Conservation (phyloP, 2,888 invertebrate genomes). For the Xanthostigma xanthostigma region DNA sequence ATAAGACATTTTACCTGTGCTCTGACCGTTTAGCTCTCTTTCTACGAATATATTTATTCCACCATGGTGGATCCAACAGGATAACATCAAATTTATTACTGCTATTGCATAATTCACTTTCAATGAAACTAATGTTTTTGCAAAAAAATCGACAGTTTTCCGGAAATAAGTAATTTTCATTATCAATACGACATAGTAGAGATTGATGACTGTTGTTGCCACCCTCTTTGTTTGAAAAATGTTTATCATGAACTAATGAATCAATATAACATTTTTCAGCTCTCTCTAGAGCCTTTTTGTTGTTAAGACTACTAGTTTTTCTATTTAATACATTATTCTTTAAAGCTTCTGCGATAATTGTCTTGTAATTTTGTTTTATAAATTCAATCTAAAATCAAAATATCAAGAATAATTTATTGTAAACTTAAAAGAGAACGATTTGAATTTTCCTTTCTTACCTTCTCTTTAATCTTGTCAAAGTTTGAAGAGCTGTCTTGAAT, state of each 20-base stretch:
- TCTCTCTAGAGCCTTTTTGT: conserved; percentile 23
- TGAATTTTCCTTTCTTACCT: conserved; percentile 13
- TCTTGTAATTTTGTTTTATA: conserved; percentile 14
- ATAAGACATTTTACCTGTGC: conserved; percentile 34
- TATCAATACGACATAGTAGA: conserved; percentile 32
- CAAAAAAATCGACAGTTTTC: conserved; percentile 48
- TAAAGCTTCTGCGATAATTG: conserved; percentile 12
- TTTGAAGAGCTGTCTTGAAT: conserved; percentile 16
- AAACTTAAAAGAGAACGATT: no score
- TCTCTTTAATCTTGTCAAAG: conserved; percentile 23
- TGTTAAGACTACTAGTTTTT: conserved; percentile 21
- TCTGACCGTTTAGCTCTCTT: conserved; percentile 45
- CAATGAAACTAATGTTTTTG: conserved; percentile 44
- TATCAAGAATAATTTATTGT: no score
- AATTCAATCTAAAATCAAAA: conserved; percentile 9
- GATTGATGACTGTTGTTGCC: conserved; percentile 37
- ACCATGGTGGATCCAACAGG: conserved; percentile 91
- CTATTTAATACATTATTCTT: conserved; percentile 13
- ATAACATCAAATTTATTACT: conserved; percentile 56
- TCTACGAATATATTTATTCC: conserved; percentile 84
- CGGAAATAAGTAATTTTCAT: conserved; percentile 48
- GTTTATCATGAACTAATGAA: conserved; percentile 18
- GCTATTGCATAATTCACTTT: conserved; percentile 27
- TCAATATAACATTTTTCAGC: conserved; percentile 27
- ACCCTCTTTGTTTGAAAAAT: conserved; percentile 31